phyloP scores from a whole-genome alignment of 2,888 invertebrate genomes.

The Acronicta aceris region DNA sequence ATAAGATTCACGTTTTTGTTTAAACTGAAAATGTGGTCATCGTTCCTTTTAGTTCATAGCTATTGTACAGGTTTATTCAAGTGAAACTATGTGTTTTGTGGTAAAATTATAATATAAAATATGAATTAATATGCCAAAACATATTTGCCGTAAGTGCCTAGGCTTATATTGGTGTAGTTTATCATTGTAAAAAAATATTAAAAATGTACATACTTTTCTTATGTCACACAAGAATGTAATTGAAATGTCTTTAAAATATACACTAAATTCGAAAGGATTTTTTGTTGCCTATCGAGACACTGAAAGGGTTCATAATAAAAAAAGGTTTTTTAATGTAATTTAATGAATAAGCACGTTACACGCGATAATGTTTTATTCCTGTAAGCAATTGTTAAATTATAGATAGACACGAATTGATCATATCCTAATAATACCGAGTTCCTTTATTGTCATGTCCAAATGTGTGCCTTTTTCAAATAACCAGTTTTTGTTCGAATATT shows the following conservation, averaged over 20 bases:
- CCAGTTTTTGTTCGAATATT: slow-evolving; percentile 34
- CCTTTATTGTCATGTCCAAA: slow-evolving; percentile 65
- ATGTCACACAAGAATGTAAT: slow-evolving; percentile 38
- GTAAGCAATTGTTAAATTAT: slow-evolving; percentile 20
- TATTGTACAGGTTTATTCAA: slow-evolving; percentile 54
- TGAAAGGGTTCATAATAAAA: slow-evolving; percentile 19
- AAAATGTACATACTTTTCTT: slow-evolving; percentile 52
- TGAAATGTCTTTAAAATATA: slow-evolving; percentile 28
- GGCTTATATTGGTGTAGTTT: slow-evolving; percentile 69
- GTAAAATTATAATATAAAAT: slow-evolving; percentile 50
- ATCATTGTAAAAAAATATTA: slow-evolving; percentile 43
- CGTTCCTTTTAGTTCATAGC: slow-evolving; percentile 59
- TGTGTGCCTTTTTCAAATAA: slow-evolving; percentile 67
- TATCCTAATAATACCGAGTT: slow-evolving; percentile 68
- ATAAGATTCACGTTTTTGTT: slow-evolving; percentile 58
- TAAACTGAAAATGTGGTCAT: slow-evolving; percentile 49
- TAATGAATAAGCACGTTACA: slow-evolving; percentile 22
- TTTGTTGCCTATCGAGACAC: slow-evolving; percentile 24
- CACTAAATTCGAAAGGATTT: slow-evolving; percentile 23
- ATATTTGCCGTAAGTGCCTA: slow-evolving; percentile 84
- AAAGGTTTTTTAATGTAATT: slow-evolving; percentile 15
- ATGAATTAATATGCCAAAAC: slow-evolving; percentile 71
- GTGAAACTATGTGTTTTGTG: slow-evolving; percentile 53
- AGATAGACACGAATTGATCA: slow-evolving; percentile 49
- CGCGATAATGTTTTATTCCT: slow-evolving; percentile 23